Evolutionary conservation across 2,888 invertebrate species (phyloP).

Genomic region (Troglohyphantes excavatus): DNA sequence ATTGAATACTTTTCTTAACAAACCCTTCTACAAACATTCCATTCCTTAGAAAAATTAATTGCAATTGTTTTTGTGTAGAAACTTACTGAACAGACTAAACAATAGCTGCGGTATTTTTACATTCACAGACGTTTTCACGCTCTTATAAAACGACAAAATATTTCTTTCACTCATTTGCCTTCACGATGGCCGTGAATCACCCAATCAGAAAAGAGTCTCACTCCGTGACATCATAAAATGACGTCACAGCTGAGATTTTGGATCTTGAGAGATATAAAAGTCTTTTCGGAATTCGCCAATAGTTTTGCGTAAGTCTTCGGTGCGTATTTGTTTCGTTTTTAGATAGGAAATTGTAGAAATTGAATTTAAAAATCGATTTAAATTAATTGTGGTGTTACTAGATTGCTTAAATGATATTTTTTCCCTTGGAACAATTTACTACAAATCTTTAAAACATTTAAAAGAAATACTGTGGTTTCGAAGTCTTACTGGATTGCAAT

Average conservation of each 20-base stretch:
- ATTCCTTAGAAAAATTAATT: background rate
- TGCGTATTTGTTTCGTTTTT: background rate
- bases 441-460: too few relatives aligned
- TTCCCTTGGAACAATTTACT: too few relatives aligned
- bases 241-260: conserved; percentile 50
- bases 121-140: background rate
- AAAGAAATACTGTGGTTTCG: too few relatives aligned
- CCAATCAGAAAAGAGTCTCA: conserved; percentile 51
- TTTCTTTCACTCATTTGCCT: background rate
- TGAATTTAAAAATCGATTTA: too few relatives aligned
- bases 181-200: conserved; percentile 3
- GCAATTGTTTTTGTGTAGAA: background rate
- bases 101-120: background rate
- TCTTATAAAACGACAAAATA: conserved; percentile 3
- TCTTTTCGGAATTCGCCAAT: conserved; percentile 22
- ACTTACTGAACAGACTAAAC: background rate
- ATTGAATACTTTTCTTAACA: too few relatives aligned
- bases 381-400: too few relatives aligned
- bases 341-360: too few relatives aligned
- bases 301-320: background rate
- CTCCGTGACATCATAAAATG: conserved; percentile 68
- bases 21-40: too few relatives aligned
- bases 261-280: conserved; percentile 52
- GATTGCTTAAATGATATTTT: too few relatives aligned
- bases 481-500: too few relatives aligned